Evolutionary conservation across 2,113 vertebrate species (phyloP).

Genomic region (Platysternon megacephalum): DNA sequence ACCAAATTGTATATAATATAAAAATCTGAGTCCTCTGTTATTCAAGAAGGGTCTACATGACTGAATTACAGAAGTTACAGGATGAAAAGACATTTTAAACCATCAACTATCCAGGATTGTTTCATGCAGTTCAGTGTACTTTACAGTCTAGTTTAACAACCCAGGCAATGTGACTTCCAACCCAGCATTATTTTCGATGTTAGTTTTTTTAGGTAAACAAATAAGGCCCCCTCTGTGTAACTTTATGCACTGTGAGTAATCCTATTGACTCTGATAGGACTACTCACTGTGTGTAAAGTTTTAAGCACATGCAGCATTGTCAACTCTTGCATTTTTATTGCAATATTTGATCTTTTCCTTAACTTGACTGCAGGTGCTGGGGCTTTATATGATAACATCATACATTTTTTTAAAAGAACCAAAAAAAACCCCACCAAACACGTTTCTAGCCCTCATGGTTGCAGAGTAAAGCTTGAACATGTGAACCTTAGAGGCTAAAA

Average conservation of each 20-base stretch:
- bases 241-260: background rate
- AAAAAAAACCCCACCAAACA: no score
- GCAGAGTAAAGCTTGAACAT: background rate
- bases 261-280: background rate
- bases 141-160: background rate
- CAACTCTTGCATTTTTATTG: background rate
- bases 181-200: background rate
- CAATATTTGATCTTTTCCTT: background rate
- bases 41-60: fast-evolving
- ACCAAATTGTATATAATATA: background rate
- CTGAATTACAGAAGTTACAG: background rate
- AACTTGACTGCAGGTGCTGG: background rate
- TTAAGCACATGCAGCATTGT: fast-evolving
- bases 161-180: background rate
- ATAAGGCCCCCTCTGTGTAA: fast-evolving
- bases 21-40: background rate
- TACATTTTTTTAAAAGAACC: background rate
- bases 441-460: background rate
- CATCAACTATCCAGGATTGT: background rate
- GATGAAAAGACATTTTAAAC: background rate
- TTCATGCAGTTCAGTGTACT: background rate
- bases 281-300: background rate
- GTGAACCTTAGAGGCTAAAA: background rate
- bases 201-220: background rate
- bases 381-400: no score